Evolutionary conservation across 2,113 vertebrate genomes (phyloP), one percentile per base, ranked within the genome.

Genomic region (Mastomys coucha): DNA sequence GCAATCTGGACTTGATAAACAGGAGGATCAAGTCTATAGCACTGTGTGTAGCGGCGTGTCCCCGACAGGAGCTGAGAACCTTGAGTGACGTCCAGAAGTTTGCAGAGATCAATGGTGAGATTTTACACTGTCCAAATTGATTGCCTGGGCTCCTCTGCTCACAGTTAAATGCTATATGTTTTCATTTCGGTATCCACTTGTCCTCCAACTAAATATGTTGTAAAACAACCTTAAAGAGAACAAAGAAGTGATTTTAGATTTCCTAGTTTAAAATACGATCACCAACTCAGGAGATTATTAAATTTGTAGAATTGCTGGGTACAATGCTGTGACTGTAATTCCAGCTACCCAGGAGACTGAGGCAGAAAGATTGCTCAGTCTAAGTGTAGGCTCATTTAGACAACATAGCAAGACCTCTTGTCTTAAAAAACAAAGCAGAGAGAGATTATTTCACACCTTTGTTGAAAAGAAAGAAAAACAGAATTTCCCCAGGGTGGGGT

Each of bases 21-120:
- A 98, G 99, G 98, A 99, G 98, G 97, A 99, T 99, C 97, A 99
- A 99, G 84, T 99, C 99, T 31, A 88, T 99, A 98, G 99, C 99
- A 20, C 98, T 99, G 86, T 99, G 99, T 93, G 99, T 99, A 69
- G 98, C 99, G 51, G 98, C 99, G 96, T 99, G 99, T 96, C 99
- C 99, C 56, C 95, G 97, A 1, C 98, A 99, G 93, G 99, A 99
- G 93, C 96, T 99, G 84, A 99, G 98, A 98, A 99, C 99, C 60
- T 98, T 99, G 97, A 98, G 98, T 92, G 99, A 99, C 96, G 98
- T 99, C 96, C 99, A 99, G 98, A 99, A 98, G 97, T 99, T 99
- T 98, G 99, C 99, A 96, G 99, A 99, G 98, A 96, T 96, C 17
- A 99, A 99, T 89, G 99, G 99, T 99, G 99, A 99, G 99, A 88